A percentile compares a stretch with the other conserved stretches of the same genome.
Conservation (phyloP, 2,888 invertebrate species). For the Eristalis intricaria region DNA sequence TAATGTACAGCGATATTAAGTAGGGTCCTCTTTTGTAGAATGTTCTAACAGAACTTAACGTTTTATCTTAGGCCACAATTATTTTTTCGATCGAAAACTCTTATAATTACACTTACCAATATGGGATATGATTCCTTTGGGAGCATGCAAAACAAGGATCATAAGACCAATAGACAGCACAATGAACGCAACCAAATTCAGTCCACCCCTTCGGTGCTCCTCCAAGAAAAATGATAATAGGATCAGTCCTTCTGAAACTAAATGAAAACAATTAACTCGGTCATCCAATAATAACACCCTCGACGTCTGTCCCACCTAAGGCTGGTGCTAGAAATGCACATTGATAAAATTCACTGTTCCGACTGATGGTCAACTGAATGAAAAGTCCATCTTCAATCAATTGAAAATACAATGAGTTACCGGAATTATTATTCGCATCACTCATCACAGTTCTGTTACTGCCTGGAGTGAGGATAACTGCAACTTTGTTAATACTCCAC, state of each 20-base stretch:
- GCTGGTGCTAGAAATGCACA: constrained; percentile 78
- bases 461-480: constrained; percentile 50
- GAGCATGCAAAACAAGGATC: constrained; percentile 77
- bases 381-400: constrained; percentile 76
- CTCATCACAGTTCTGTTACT: background rate
- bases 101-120: constrained; percentile 77
- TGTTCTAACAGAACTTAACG: no score
- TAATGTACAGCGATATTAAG: no score
- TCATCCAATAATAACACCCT: background rate
- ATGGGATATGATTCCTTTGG: constrained; percentile 77
- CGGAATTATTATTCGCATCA: background rate
- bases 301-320: constrained; percentile 73
- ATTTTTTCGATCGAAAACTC: no score
- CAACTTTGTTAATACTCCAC: constrained; percentile 76
- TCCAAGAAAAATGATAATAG: constrained; percentile 77
- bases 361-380: constrained; percentile 75
- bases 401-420: constrained; percentile 61
- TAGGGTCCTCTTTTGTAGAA: no score
- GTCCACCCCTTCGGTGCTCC: constrained; percentile 77
- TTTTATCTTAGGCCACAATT: no score
- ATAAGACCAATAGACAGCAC: constrained; percentile 77
- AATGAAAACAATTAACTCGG: background rate
- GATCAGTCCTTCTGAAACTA: constrained; percentile 77
- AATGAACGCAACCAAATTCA: constrained; percentile 76
- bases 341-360: constrained; percentile 77